Percentiles rank a stretch among this genome's conserved stretches.
phyloP scores from a whole-genome alignment of 2,888 invertebrate genomes.

The Rhorus exstirpatorius region DNA sequence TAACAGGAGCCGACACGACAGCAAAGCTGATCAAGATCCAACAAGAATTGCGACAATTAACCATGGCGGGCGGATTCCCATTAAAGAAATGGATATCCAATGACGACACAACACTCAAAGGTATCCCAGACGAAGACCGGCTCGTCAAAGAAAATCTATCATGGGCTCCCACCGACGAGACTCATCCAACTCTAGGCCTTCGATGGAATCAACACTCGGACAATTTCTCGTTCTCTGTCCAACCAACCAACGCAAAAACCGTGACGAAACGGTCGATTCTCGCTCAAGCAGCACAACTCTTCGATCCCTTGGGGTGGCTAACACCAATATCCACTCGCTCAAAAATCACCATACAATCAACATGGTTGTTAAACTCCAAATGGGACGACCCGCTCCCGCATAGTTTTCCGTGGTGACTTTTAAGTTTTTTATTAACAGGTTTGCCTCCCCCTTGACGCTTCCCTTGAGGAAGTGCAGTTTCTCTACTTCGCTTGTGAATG shows the following conservation, averaged over 20 bases:
- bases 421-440: no score
- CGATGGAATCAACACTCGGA: slow-evolving; percentile 42
- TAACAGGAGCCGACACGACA: slow-evolving; percentile 22
- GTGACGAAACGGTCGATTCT: neutral
- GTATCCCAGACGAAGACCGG: no score
- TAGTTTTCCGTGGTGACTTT: no score
- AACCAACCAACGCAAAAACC: no score
- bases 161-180: neutral
- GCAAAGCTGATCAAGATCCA: neutral
- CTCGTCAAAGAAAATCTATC: no score
- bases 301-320: slow-evolving; percentile 66
- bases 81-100: slow-evolving; percentile 33
- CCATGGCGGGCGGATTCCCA: slow-evolving; percentile 5
- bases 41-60: neutral
- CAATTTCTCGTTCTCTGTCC: slow-evolving; percentile 27
- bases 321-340: neutral
- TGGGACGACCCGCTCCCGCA: no score
- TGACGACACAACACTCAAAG: neutral
- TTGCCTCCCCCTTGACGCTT: no score
- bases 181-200: neutral
- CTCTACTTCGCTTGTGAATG: no score
- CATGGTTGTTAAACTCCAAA: no score
- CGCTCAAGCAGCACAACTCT: slow-evolving; percentile 51
- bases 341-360: no score
- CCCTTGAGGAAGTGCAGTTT: no score